A percentile compares a stretch with the other conserved stretches of the same genome.
Evolutionary conservation across 2,888 invertebrate species (phyloP).

Genomic region (Leucophenga maculata): DNA sequence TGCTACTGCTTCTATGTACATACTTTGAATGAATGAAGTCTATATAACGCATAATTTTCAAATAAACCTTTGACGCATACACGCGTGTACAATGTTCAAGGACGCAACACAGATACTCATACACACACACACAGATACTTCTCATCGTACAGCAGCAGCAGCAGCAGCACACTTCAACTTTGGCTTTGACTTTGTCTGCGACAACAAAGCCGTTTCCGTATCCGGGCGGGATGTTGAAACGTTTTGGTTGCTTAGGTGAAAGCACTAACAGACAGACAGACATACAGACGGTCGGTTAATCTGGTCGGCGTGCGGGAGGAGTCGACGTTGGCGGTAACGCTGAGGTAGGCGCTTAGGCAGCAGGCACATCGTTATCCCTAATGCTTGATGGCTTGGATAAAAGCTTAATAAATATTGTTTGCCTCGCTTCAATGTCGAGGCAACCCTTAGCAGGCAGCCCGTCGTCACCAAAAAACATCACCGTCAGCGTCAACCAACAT

Average conservation of each 20-base stretch:
- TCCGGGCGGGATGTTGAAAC: background rate
- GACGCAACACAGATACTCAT: slow-evolving; percentile 29
- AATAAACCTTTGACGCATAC: slow-evolving; percentile 26
- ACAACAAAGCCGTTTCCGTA: background rate
- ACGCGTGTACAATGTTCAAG: slow-evolving; percentile 2
- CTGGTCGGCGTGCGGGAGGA: background rate
- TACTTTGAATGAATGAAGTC: background rate
- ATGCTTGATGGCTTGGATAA: slow-evolving; percentile 57
- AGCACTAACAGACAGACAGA: background rate
- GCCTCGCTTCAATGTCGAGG: slow-evolving; percentile 26
- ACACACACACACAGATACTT: slow-evolving; percentile 27
- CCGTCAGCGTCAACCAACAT: background rate
- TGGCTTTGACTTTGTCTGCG: background rate
- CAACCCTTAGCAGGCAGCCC: no score
- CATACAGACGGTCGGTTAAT: background rate
- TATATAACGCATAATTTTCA: slow-evolving; percentile 27
- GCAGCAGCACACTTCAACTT: background rate
- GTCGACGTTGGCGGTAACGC: background rate
- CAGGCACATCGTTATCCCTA: slow-evolving; percentile 51
- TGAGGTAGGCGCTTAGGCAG: background rate
- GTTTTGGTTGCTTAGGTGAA: background rate
- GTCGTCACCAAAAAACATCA: no score
- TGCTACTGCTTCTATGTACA: background rate
- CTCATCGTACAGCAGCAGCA: slow-evolving; percentile 26
- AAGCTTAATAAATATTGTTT: slow-evolving; percentile 54